These are phyloP conservation scores for Drosophila tanythrix DNA, from an alignment of 2,888 invertebrate species.

Conservation along the genomic window DNA sequence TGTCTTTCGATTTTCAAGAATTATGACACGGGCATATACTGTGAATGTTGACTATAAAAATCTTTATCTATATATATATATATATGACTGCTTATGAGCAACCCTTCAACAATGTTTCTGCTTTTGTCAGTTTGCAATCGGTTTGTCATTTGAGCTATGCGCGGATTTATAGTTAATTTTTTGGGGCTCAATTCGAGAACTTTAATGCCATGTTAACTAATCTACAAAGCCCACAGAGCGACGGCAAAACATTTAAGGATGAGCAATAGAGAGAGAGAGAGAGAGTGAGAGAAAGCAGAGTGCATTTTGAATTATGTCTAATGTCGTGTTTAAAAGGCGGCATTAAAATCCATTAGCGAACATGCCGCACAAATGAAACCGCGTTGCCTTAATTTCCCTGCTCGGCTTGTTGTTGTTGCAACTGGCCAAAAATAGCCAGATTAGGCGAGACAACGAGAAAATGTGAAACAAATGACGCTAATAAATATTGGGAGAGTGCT, in stretches of 20 bases:
- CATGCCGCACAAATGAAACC: slow-evolving; percentile 68
- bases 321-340: slow-evolving; percentile 67
- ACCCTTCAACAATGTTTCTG: not conserved
- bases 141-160: slow-evolving; percentile 22
- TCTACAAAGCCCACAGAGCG: slow-evolving; percentile 1
- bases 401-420: slow-evolving; percentile 47
- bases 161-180: not conserved
- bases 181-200: slow-evolving; percentile 1
- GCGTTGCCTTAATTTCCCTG: slow-evolving; percentile 64
- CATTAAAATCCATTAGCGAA: slow-evolving; percentile 75
- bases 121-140: slow-evolving; percentile 2
- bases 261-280: not conserved
- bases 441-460: slow-evolving; percentile 44
- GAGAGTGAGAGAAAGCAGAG: not conserved
- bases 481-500: slow-evolving; percentile 58
- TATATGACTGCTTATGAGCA: not conserved
- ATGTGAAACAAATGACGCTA: slow-evolving; percentile 70
- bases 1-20: slow-evolving; percentile 2
- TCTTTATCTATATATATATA: not conserved
- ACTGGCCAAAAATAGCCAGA: slow-evolving; percentile 70
- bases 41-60: not conserved
- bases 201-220: slow-evolving; percentile 8
- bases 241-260: slow-evolving; percentile 3
- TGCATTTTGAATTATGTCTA: slow-evolving; percentile 59
- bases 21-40: not conserved